Evolutionary conservation across 1,140 invertebrate genomes (phyloP), one percentile per base, ranked within the genome.

Genomic region (Drosophila suzukii): DNA sequence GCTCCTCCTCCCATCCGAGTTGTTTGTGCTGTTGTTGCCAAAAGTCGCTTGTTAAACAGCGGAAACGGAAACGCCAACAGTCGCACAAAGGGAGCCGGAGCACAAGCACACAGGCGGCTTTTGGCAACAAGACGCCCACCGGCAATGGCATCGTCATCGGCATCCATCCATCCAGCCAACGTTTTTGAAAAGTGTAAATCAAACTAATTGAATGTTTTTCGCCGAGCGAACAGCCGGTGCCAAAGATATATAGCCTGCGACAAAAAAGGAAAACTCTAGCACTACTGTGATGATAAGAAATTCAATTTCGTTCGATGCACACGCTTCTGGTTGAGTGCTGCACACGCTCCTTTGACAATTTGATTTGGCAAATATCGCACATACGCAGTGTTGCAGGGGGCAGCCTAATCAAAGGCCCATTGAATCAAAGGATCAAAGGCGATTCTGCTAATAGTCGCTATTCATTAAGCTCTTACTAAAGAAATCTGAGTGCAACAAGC

Each of bases 171-270:
- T 17, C 27, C 49, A 50, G 12, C 27, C 49, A 17, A 34, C n/a
- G 27, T 67, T 77, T 51, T 51, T 43, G 56, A 77, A 77, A 61
- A 78, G 82, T 86, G 82, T 86, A 86, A 86, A 86, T 86, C 82
- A 88, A 86, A 86, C 82, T 86, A 86, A 86, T 86, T 86, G 82
- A 88, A 86, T 86, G 82, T 86, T 86, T 86, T 86, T 88, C 62
- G 75, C 49, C 49, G 73, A 81, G 75, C 82, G 59, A 82, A 78
- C 74, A 71, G 82, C 82, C 74, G 75, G 57, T 86, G 74, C 78
- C 82, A 78, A 65, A 55, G 75, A 75, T 58, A 68, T 58, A 82
- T 57, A 54, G 67, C 74, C 74, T 57, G 59, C 59, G 24, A 82
- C 62, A 56, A 56, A 61, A 67, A 49, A 32, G 3, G 7, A 61